Base-by-base conservation (phyloP, 2,113 vertebrate species). In the Anguilla japonica region DNA sequence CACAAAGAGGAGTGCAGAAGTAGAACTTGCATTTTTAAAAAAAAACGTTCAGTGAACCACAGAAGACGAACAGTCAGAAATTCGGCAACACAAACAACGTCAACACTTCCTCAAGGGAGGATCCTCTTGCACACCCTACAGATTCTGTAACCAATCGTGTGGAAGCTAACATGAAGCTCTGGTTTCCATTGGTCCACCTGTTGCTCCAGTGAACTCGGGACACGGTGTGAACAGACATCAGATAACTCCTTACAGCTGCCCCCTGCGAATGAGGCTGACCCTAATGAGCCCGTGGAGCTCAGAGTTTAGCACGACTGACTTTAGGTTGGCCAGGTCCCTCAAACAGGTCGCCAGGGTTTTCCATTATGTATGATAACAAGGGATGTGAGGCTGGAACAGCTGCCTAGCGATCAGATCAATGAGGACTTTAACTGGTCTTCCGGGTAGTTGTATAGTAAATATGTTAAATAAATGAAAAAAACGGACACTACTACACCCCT, bases 21-120 rank as follows among this genome's bases (percentile, higher is more conserved):
- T 85, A 82, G 39, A 34, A 34, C n/a, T 80, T 46, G 83, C 87
- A 84, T 34, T 34, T 34, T 34, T 34, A 0, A 34, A 20, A 86
- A 81, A 83, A 83, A 22, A 50, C 84, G 8, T 57, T 57, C 50
- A 41, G 43, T n/a, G 43, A 81, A 22, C 40, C 29, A 83, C 18
- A 6, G 40, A 40, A 80, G 29, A 20, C 26, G 56, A 41, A 14
- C 56, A 22, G 20, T 29, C 11, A 56, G 71, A 29, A 75, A 75
- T 75, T n/a, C 3, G 34, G 34, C 4, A 20, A 41, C 40, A 5
- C 16, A 16, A 29, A 80, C 43, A 39, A 80, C 15, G 4, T 22
- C 40, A 81, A 13, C 34, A 41, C 79, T 41, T 41, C 79, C 15
- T 16, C 39, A 41, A 18, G 34, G 22, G 16, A 5, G 3, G 6